These are phyloP conservation scores for Schizothorax lantsangensis DNA, from an alignment of 2,797 vertebrate genomes.

Conservation along the genomic window DNA sequence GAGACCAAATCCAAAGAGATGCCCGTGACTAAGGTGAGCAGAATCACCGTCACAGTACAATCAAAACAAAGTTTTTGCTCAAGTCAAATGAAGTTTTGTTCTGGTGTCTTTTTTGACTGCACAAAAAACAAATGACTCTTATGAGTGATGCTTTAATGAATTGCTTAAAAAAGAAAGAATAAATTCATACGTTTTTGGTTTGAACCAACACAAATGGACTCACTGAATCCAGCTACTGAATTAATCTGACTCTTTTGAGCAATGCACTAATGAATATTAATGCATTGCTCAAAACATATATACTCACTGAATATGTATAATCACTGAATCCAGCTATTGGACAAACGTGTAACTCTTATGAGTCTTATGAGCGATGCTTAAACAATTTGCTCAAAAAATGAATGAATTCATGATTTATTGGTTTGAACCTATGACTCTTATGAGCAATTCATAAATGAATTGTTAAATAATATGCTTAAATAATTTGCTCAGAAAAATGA, in stretches of 20 bases:
- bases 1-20: conserved; percentile 97
- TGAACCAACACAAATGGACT: neutral
- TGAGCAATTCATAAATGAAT: no score
- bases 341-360: neutral
- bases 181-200: neutral
- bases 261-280: no score
- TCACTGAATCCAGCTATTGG: neutral
- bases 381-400: neutral
- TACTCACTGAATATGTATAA: no score
- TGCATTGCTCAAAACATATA: no score
- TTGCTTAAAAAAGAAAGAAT: neutral
- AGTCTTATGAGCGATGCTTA: neutral
- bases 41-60: neutral
- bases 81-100: neutral
- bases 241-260: neutral
- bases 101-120: neutral
- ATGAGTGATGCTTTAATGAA: neutral
- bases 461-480: no score
- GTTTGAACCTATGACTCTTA: neutral
- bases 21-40: conserved; percentile 90
- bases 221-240: neutral
- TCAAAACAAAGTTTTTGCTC: neutral
- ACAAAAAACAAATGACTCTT: neutral
- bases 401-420: neutral
- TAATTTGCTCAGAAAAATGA: neutral